phyloP scores from a whole-genome alignment of 2,113 vertebrate species.

The Dipodomys ordii region DNA sequence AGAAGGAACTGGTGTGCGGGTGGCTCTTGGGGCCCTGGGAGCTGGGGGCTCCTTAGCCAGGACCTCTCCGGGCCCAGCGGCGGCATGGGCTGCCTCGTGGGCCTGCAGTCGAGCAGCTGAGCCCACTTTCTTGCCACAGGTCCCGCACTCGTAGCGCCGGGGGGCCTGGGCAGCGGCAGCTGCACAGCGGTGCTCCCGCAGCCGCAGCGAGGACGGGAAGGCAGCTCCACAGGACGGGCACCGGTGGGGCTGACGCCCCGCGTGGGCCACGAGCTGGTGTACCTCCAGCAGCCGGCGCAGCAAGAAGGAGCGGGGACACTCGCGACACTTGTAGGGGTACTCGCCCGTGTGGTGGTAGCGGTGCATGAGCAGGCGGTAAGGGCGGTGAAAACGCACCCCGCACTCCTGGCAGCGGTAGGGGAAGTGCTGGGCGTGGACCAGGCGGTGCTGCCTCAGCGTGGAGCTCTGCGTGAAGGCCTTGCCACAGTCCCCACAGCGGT shows the following conservation, averaged over 20 bases:
- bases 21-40: slow-evolving; percentile 67
- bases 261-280: slow-evolving; percentile 91
- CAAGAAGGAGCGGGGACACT: slow-evolving; percentile 92
- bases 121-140: slow-evolving; percentile 94
- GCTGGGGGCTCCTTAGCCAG: slow-evolving; percentile 89
- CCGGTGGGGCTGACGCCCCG: slow-evolving; percentile 90
- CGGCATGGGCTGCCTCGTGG: slow-evolving; percentile 85
- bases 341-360: slow-evolving; percentile 94
- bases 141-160: slow-evolving; percentile 91
- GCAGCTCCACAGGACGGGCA: slow-evolving; percentile 90
- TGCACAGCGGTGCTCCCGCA: slow-evolving; percentile 91
- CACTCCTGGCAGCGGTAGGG: slow-evolving; percentile 94
- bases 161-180: slow-evolving; percentile 86
- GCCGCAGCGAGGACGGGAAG: slow-evolving; percentile 89
- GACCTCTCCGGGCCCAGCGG: slow-evolving; percentile 84
- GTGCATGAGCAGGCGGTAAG: slow-evolving; percentile 93
- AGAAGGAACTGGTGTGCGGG: slow-evolving; percentile 80
- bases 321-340: slow-evolving; percentile 91
- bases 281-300: slow-evolving; percentile 93
- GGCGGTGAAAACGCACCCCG: slow-evolving; percentile 92
- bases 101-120: slow-evolving; percentile 91
- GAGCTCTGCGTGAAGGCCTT: slow-evolving; percentile 89
- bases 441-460: slow-evolving; percentile 93
- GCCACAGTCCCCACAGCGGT: slow-evolving; percentile 89
- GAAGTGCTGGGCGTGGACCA: slow-evolving; percentile 88